Percentiles rank a stretch among this genome's conserved stretches.
These are phyloP conservation scores for Hestina assimilis DNA, from an alignment of 1,140 invertebrate genomes.

Conservation along the genomic window DNA sequence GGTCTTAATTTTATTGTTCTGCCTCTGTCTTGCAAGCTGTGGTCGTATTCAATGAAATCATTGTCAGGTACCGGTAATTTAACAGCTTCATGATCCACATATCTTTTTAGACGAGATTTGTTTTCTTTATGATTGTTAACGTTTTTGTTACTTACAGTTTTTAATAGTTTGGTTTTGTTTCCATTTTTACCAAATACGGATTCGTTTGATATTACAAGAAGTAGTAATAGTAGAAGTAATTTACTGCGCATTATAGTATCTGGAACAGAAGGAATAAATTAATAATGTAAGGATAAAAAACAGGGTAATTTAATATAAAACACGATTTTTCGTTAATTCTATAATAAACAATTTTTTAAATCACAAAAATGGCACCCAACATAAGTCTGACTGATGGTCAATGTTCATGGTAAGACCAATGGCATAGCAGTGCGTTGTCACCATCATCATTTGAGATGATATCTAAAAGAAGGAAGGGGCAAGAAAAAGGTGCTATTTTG, in stretches of 20 bases:
- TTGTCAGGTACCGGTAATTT: slow-evolving; percentile 21
- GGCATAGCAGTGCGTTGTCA: too few species aligned
- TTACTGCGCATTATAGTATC: slow-evolving; percentile 48
- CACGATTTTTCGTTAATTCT: too few species aligned
- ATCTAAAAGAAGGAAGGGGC: too few species aligned
- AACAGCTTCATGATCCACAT: slow-evolving; percentile 28
- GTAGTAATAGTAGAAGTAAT: slow-evolving; percentile 33
- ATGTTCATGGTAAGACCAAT: too few species aligned
- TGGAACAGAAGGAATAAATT: slow-evolving; percentile 33
- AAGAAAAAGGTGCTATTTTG: too few species aligned
- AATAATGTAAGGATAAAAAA: background rate
- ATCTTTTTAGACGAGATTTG: slow-evolving; percentile 48
- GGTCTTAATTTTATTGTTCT: slow-evolving; percentile 15
- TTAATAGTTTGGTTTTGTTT: slow-evolving; percentile 47
- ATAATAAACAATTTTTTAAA: too few species aligned
- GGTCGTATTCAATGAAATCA: slow-evolving; percentile 3
- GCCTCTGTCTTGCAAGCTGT: slow-evolving; percentile 1
- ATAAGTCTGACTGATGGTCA: too few species aligned
- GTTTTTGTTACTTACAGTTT: slow-evolving; percentile 30
- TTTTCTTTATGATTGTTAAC: slow-evolving; percentile 30
- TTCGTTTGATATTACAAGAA: slow-evolving; percentile 45
- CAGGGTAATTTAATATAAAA: too few species aligned
- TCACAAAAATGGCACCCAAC: too few species aligned
- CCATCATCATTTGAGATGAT: too few species aligned
- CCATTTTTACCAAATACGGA: slow-evolving; percentile 44